Percentiles rank a stretch among this genome's conserved stretches.
Evolutionary conservation across 2,797 vertebrate species (phyloP).

Genomic region (Spinus olivaceus): DNA sequence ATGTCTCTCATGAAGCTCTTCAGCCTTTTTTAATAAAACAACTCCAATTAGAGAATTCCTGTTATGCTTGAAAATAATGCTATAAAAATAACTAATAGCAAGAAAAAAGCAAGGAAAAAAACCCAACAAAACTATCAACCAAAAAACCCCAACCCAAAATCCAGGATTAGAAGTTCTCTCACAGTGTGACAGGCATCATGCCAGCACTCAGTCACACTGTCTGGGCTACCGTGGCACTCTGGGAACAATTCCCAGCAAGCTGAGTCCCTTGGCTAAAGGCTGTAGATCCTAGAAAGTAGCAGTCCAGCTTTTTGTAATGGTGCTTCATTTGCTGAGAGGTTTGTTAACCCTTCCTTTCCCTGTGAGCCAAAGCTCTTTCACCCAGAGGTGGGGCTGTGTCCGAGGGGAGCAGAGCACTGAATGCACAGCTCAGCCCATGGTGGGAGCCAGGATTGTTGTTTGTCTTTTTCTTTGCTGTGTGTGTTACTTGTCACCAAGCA

Average conservation of each 20-base stretch:
- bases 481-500: background rate
- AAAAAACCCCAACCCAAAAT: background rate
- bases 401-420: background rate
- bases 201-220: background rate
- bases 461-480: background rate
- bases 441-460: background rate
- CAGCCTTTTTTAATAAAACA: background rate
- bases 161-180: background rate
- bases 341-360: background rate
- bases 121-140: background rate
- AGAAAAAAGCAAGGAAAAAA: background rate
- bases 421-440: background rate
- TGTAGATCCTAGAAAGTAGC: background rate
- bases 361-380: background rate
- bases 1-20: background rate
- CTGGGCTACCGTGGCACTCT: background rate
- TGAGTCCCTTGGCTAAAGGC: background rate
- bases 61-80: background rate
- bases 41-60: background rate
- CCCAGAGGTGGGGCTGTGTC: background rate
- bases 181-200: background rate
- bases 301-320: background rate
- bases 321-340: background rate
- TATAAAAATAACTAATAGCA: background rate
- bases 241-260: background rate